Evolutionary conservation across 2,113 vertebrate species (phyloP), one percentile per base, ranked within the genome.

Genomic region (Calypte anna): DNA sequence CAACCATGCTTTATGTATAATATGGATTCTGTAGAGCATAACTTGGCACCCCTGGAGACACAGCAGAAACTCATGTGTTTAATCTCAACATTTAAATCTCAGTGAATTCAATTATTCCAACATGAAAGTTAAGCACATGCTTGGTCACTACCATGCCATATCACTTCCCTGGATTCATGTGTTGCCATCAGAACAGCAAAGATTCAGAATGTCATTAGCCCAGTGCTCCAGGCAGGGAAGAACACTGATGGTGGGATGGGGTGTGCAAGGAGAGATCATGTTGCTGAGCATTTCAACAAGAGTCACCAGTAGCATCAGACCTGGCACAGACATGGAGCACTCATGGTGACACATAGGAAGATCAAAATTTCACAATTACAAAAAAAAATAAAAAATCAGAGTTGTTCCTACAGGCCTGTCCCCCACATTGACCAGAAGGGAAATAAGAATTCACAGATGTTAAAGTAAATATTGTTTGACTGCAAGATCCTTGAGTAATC

Each of bases 51-150:
- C 86, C 96, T 5, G 2, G 96, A 93, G 97, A 95, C 31, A 3
- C 51, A 66, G 68, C 75, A 83, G 92, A 96, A 97, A 97, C 87
- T 95, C 81, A 66, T 50, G 95, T 95, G 97, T 95, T 98, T 98
- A 91, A 94, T 96, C 98, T 98, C 97, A 97, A 69, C 50, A 62
- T 90, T 96, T 94, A 95, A 96, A 94, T 90, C 93, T 96, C 91
- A 75, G 91, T 57, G 74, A 96, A 88, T 27, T 25, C 62, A 92
- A 88, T 15, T 27, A 94, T 84, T 95, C 96, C 93, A 86, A 91
- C 96, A 86, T 68, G 53, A 20, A 88, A 94, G 87, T 88, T 86
- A 78, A 91, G 89, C 38, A 44, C 54, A 70, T 20, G 78, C 50
- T 63, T 53, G 77, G 63, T 82, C 36, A 8, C 69, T 80, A 0